Base-by-base conservation (phyloP, 1,140 invertebrate genomes). In the Trichoplusia ni region DNA sequence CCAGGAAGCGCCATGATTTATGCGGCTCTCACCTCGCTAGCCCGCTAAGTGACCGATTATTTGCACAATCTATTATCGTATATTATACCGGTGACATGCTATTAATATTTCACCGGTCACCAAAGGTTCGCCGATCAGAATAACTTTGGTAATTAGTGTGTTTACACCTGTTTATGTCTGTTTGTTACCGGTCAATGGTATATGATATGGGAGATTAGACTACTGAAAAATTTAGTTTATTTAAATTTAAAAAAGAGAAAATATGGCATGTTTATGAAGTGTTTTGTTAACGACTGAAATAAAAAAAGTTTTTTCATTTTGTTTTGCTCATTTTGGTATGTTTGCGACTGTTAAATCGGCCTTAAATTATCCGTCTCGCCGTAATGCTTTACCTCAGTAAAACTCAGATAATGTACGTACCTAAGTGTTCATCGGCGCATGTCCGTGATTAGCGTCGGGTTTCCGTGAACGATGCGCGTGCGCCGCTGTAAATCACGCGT, bases 1-100 rank as follows among this genome's bases (percentile, higher is more conserved):
- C 27, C 59, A 62, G 59, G 59, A 62, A 62, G 59, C 46, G 33
- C 23, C 7, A 23, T 47, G 59, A 62, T 62, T 62, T 62, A 62
- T 40, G 23, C 21, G 8, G 16, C 21, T 51, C 19, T 62, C 59
- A 62, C 59, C 59, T 62, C 37, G 38, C 25, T 38, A 23, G 11
- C 23, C 23, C 51, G 35, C 33, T 37, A 56, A 49, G 46, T 49
- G 46, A 14, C 1, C 54, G 54, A 58, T 58, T 58, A 58, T 58
- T 58, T 58, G 54, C 54, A 19, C 54, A 25, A 42, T 58, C 54
- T 58, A 58, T 58, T 58, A 58, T 58, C 54, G 44, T 58, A 58
- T 58, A 58, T 58, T 58, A 58, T 21, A 25, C 13, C 21, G 13
- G 35, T 58, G 54, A 58, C 54, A 25, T 44, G 54, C 25, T 58